Conservation (phyloP, 2,797 vertebrate species). For the Periparus ater region DNA sequence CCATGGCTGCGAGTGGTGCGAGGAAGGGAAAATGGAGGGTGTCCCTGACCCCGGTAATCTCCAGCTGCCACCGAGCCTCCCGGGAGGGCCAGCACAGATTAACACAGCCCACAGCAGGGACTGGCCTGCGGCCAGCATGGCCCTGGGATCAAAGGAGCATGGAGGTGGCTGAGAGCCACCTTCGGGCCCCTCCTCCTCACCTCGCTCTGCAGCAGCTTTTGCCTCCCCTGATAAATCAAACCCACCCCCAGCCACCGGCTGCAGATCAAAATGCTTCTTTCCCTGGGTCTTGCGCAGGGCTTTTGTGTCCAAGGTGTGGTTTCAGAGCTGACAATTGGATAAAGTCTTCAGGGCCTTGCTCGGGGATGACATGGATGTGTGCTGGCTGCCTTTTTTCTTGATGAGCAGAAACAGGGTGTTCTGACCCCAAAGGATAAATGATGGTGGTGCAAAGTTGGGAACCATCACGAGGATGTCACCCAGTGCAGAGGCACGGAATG, state of each 20-base stretch:
- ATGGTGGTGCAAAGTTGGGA: rapidly evolving
- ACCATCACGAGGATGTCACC: not conserved
- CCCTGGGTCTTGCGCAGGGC: rapidly evolving
- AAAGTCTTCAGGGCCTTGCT: not conserved
- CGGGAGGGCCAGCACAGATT: constrained; percentile 28
- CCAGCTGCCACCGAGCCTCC: constrained; percentile 48
- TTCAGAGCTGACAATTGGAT: not conserved
- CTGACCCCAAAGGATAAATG: not conserved
- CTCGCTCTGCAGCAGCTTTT: not conserved
- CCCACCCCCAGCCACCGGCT: not conserved
- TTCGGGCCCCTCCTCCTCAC: not conserved
- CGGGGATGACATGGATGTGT: rapidly evolving
- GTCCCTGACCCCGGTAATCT: constrained; percentile 45
- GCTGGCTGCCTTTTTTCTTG: not conserved
- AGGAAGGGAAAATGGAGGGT: constrained; percentile 53
- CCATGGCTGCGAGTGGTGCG: rapidly evolving
- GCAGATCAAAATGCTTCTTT: not conserved
- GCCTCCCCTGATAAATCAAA: not conserved
- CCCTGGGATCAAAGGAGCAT: constrained; percentile 4
- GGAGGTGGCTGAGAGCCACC: constrained; percentile 43
- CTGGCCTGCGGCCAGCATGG: constrained; percentile 9
- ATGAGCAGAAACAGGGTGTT: not conserved
- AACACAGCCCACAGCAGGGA: constrained; percentile 26
- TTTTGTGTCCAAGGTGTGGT: not conserved
- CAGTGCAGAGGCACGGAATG: not conserved